A percentile compares a stretch with the other conserved stretches of the same genome.
Evolutionary conservation across 2,797 vertebrate species (phyloP).

Genomic region (Tragelaphus eurycerus): DNA sequence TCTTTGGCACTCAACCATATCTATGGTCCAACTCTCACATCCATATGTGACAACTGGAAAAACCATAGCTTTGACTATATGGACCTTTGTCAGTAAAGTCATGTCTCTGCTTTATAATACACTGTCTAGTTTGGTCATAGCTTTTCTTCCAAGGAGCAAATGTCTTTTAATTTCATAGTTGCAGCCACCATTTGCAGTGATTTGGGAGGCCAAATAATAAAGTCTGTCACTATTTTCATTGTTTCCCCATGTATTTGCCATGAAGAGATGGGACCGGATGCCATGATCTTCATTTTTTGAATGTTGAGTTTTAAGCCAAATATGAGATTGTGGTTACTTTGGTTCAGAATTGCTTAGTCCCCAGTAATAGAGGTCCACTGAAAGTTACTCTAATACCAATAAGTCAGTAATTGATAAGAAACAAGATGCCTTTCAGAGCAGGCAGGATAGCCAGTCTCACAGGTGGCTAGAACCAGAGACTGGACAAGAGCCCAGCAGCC

Average conservation of each 20-base stretch:
- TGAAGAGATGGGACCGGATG: not conserved
- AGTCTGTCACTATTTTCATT: not conserved
- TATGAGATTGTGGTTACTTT: not conserved
- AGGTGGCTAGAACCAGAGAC: not conserved
- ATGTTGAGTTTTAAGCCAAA: not conserved
- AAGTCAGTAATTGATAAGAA: not conserved
- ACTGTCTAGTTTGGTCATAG: not conserved
- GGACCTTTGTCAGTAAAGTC: not conserved
- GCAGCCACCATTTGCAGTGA: not conserved
- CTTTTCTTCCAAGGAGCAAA: not conserved
- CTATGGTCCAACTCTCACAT: not conserved
- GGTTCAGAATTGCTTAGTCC: not conserved
- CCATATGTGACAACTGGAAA: not conserved
- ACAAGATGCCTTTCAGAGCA: not conserved
- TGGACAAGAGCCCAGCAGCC: not conserved
- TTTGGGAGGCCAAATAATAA: not conserved
- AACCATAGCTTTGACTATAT: not conserved
- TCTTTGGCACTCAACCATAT: not conserved
- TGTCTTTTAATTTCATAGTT: not conserved
- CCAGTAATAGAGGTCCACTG: not conserved
- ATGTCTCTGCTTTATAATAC: not conserved
- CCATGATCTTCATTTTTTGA: not conserved
- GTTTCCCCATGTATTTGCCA: not conserved
- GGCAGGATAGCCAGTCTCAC: not conserved
- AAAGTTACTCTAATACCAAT: not conserved